These are phyloP conservation scores for Syngnathoides biaculeatus DNA, from an alignment of 2,113 vertebrate species.

Conservation along the genomic window DNA sequence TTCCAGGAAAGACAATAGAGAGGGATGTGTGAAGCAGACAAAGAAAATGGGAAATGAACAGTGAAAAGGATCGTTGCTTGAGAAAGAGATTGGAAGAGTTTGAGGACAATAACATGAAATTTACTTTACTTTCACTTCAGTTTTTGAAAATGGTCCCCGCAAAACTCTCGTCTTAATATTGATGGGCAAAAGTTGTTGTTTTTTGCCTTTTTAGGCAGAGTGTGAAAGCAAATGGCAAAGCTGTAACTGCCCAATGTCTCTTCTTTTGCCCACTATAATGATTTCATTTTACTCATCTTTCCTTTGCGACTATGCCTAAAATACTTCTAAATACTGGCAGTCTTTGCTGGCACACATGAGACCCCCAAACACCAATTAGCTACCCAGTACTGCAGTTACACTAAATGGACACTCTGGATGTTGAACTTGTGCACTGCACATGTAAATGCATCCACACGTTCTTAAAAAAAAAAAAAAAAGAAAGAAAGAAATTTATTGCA, in stretches of 20 bases:
- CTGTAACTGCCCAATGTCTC: background rate
- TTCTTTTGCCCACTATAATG: background rate
- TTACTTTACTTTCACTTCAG: background rate
- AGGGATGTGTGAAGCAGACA: too few species aligned
- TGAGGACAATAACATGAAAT: too few species aligned
- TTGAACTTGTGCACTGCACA: background rate
- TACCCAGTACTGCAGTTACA: background rate
- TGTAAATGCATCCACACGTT: too few species aligned
- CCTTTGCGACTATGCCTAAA: background rate
- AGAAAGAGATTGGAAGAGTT: too few species aligned
- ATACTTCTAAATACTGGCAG: background rate
- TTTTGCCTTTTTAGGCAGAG: too few species aligned
- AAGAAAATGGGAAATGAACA: background rate
- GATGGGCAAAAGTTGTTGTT: background rate
- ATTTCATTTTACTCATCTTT: too few species aligned
- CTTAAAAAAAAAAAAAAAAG: too few species aligned
- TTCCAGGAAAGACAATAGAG: conserved; percentile 59
- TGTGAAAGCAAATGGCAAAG: background rate
- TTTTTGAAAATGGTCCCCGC: background rate
- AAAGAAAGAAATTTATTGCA: too few species aligned
- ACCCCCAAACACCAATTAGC: background rate
- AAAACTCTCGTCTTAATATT: background rate
- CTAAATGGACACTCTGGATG: background rate
- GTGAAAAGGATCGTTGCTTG: background rate
- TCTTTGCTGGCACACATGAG: background rate